Conservation (phyloP, 2,113 vertebrate species). For the Nycticebus coucang region DNA sequence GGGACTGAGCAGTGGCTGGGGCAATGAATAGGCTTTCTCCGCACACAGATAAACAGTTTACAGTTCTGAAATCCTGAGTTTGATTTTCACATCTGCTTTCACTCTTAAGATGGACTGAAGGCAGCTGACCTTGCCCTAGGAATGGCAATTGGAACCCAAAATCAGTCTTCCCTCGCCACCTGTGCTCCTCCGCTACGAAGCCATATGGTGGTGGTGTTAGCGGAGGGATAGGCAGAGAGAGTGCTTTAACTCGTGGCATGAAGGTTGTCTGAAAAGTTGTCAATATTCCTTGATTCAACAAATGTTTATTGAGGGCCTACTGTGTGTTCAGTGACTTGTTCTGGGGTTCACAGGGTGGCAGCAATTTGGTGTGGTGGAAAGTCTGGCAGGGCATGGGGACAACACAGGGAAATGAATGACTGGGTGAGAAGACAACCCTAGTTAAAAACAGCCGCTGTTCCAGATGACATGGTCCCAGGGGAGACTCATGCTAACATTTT, state of each 20-base stretch:
- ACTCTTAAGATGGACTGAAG: neutral
- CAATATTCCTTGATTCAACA: neutral
- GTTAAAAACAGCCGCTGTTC: neutral
- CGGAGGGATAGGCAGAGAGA: neutral
- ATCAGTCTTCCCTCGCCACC: neutral
- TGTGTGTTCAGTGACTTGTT: accelerated
- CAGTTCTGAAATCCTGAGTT: constrained; percentile 65
- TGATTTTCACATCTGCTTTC: constrained; percentile 46
- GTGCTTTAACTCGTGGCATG: neutral
- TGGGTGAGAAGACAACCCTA: neutral
- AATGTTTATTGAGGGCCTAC: neutral
- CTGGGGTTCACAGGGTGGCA: neutral
- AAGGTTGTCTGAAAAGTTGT: neutral
- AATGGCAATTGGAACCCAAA: neutral
- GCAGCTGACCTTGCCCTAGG: neutral
- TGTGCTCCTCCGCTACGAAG: accelerated
- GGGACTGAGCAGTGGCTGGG: neutral
- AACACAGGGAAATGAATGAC: neutral
- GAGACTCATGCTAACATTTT: neutral
- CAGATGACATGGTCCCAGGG: neutral
- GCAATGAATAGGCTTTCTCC: constrained; percentile 36
- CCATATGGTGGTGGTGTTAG: neutral
- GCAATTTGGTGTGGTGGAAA: neutral
- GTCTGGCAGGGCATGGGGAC: neutral
- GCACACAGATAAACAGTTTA: constrained; percentile 65